A percentile compares a stretch with the other conserved stretches of the same genome.
phyloP scores from a whole-genome alignment of 1,140 invertebrate genomes.

The Battus philenor region DNA sequence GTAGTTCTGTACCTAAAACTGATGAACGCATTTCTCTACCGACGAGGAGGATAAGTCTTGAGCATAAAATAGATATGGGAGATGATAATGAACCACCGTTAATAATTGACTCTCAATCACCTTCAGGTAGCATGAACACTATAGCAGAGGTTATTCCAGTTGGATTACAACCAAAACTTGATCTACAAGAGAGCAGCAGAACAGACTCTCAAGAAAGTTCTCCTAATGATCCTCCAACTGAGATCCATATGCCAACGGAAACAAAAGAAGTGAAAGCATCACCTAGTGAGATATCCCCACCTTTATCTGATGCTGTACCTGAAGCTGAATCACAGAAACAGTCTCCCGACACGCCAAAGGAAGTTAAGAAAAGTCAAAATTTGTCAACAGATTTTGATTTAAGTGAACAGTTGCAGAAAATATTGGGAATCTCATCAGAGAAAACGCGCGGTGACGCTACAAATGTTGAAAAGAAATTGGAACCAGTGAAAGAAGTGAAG shows the following conservation, averaged over 20 bases:
- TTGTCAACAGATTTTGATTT: slow-evolving; percentile 71
- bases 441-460: slow-evolving; percentile 48
- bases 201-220: slow-evolving; percentile 64
- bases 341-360: slow-evolving; percentile 60
- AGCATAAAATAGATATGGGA: slow-evolving; percentile 71
- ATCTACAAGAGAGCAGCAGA: slow-evolving; percentile 44
- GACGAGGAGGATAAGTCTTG: slow-evolving; percentile 57
- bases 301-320: slow-evolving; percentile 39
- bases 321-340: slow-evolving; percentile 63
- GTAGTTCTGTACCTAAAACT: slow-evolving; percentile 62
- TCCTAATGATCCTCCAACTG: slow-evolving; percentile 64
- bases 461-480: slow-evolving; percentile 51
- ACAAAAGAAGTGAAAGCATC: slow-evolving; percentile 58
- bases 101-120: slow-evolving; percentile 65
- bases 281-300: slow-evolving; percentile 66
- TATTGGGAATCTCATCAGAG: slow-evolving; percentile 68
- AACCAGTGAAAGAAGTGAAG: slow-evolving; percentile 56
- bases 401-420: slow-evolving; percentile 72
- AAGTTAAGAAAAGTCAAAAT: slow-evolving; percentile 72
- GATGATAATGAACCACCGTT: slow-evolving; percentile 72
- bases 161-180: slow-evolving; percentile 52
- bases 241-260: slow-evolving; percentile 59
- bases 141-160: slow-evolving; percentile 65
- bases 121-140: slow-evolving; percentile 60
- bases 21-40: slow-evolving; percentile 49